These are phyloP conservation scores for Meganola albula DNA, from an alignment of 2,888 invertebrate genomes.

Conservation along the genomic window DNA sequence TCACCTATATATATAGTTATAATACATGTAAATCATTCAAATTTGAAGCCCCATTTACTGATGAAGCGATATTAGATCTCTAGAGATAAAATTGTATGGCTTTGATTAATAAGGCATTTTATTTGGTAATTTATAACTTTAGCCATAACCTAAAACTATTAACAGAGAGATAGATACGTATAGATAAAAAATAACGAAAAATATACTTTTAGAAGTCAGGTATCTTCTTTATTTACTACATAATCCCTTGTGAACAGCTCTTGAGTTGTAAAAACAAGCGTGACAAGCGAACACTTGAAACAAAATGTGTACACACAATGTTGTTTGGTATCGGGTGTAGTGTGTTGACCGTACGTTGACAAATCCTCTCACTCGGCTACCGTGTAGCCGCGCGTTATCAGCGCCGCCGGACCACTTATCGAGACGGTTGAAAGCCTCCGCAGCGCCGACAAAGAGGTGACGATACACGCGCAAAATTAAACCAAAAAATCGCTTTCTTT, in stretches of 20 bases:
- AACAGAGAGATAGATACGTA: constrained; percentile 16
- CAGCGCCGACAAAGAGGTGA: constrained; percentile 70
- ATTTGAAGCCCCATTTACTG: constrained; percentile 20
- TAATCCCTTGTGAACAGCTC: constrained; percentile 13
- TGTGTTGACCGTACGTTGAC: constrained; percentile 68
- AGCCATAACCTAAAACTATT: constrained; percentile 7
- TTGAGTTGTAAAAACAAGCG: constrained; percentile 16
- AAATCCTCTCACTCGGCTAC: constrained; percentile 68
- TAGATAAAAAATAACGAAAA: not conserved
- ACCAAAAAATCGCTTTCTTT: constrained; percentile 35
- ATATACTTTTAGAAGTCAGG: not conserved
- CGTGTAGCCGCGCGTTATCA: constrained; percentile 55
- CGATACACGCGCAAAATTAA: constrained; percentile 53
- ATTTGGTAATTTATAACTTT: constrained; percentile 17
- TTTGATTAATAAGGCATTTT: constrained; percentile 23
- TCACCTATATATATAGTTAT: constrained; percentile 16
- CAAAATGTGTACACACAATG: constrained; percentile 33
- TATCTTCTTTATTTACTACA: too few species aligned
- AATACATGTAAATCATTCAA: constrained; percentile 26
- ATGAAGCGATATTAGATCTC: constrained; percentile 20
- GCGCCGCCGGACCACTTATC: constrained; percentile 61
- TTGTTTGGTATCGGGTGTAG: constrained; percentile 29
- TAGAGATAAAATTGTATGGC: constrained; percentile 17
- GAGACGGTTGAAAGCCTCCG: constrained; percentile 53
- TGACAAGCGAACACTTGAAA: constrained; percentile 24